Evolutionary conservation across 92 coral and sea anemone genomes (phyloP).

Genomic region (Porites evermanni): DNA sequence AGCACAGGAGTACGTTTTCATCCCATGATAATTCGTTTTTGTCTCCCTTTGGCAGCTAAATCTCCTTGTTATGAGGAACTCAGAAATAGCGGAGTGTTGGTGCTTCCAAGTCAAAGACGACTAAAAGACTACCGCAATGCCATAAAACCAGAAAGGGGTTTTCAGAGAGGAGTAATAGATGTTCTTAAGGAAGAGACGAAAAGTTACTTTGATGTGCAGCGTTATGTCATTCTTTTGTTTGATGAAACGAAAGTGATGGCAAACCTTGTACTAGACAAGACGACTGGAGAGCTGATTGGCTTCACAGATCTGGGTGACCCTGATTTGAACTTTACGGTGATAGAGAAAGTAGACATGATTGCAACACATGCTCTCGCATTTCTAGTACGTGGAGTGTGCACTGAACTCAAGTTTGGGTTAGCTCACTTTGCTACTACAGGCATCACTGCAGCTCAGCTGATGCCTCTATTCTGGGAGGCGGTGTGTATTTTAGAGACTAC

Average conservation of each 20-base stretch:
- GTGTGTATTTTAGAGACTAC: constrained; percentile 50
- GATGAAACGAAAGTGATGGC: constrained; percentile 72
- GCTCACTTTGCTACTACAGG: constrained; percentile 71
- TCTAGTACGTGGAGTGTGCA: constrained; percentile 71
- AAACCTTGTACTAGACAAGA: constrained; percentile 65
- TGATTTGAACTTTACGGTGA: constrained; percentile 52
- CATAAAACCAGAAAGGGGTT: too few species aligned
- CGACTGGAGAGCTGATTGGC: constrained; percentile 70
- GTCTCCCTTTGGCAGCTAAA: constrained; percentile 56
- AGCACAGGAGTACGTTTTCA: constrained; percentile 62
- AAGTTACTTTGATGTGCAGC: constrained; percentile 62
- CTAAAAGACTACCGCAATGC: too few species aligned
- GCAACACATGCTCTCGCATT: constrained; percentile 73
- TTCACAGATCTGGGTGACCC: constrained; percentile 78
- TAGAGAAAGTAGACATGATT: constrained; percentile 55
- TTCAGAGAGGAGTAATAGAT: too few species aligned
- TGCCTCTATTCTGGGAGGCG: constrained; percentile 61
- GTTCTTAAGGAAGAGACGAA: constrained; percentile 29
- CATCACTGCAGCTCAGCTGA: constrained; percentile 46
- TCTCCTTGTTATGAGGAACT: constrained; percentile 69
- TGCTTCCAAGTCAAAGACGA: too few species aligned
- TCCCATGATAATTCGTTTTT: constrained; percentile 64
- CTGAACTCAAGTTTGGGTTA: constrained; percentile 66
- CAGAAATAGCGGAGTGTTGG: too few species aligned
- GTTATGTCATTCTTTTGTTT: constrained; percentile 65